phyloP scores from a whole-genome alignment of 1,140 invertebrate genomes.

The Drosophila jambulina region DNA sequence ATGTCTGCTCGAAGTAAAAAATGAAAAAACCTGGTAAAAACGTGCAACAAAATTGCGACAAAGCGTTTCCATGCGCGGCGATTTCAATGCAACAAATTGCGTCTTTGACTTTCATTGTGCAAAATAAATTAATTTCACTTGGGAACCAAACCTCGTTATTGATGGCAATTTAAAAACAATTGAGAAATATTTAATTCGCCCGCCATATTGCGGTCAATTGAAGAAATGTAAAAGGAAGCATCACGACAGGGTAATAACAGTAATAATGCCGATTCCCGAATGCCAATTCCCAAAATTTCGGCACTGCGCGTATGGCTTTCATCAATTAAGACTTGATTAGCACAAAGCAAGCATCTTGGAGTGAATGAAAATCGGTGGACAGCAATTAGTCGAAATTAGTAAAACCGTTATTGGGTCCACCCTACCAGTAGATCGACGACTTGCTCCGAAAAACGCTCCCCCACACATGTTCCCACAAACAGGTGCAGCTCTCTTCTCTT shows the following conservation, averaged over 20 bases:
- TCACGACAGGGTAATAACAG: conserved; percentile 5
- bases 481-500: conserved; percentile 29
- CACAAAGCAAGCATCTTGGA: neutral
- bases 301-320: conserved; percentile 49
- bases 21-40: conserved; percentile 6
- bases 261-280: conserved; percentile 28
- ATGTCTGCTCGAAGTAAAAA: conserved; percentile 28
- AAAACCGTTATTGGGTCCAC: conserved; percentile 17
- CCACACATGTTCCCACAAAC: conserved; percentile 7
- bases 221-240: conserved; percentile 55
- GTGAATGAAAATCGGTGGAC: conserved; percentile 22
- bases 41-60: conserved; percentile 34
- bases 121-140: conserved; percentile 83
- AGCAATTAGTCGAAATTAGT: conserved; percentile 15
- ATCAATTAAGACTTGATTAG: conserved; percentile 59
- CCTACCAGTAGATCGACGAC: conserved; percentile 11
- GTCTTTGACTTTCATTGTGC: conserved; percentile 75
- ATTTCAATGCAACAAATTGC: conserved; percentile 66
- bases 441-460: conserved; percentile 9
- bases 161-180: conserved; percentile 82
- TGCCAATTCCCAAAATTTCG: conserved; percentile 37
- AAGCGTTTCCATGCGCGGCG: conserved; percentile 26
- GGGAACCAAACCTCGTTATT: conserved; percentile 68
- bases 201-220: conserved; percentile 67
- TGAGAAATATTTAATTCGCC: conserved; percentile 72